These are phyloP conservation scores for Lithobates pipiens DNA, from an alignment of 2,797 vertebrate species.

Conservation along the genomic window DNA sequence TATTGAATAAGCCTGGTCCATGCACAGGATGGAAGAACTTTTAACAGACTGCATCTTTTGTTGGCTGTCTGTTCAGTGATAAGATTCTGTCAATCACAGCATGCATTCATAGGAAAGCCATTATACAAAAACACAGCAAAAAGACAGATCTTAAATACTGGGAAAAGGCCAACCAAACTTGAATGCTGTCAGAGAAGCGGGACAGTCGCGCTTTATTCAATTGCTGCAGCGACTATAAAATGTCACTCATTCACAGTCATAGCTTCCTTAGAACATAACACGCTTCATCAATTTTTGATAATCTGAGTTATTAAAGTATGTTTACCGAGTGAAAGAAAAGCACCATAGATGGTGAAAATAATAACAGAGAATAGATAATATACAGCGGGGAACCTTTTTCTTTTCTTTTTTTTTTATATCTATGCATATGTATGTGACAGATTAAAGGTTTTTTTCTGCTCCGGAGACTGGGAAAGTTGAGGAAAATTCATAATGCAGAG, in stretches of 20 bases:
- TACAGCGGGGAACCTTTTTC: slow-evolving; percentile 26
- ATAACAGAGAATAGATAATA: slow-evolving; percentile 51
- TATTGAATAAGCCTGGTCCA: background rate
- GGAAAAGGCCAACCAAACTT: slow-evolving; percentile 76
- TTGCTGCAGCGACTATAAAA: slow-evolving; percentile 53
- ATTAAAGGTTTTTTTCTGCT: slow-evolving; percentile 37
- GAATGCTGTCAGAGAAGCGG: slow-evolving; percentile 68
- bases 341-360: slow-evolving; percentile 32
- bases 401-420: background rate
- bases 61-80: slow-evolving; percentile 75
- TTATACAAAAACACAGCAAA: slow-evolving; percentile 65
- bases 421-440: slow-evolving; percentile 58
- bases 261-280: slow-evolving; percentile 55
- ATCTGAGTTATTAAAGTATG: slow-evolving; percentile 61
- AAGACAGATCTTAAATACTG: slow-evolving; percentile 71
- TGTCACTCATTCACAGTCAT: slow-evolving; percentile 57
- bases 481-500: slow-evolving; percentile 26
- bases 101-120: slow-evolving; percentile 73
- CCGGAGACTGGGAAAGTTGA: slow-evolving; percentile 35
- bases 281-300: slow-evolving; percentile 61
- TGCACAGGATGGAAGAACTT: slow-evolving; percentile 55
- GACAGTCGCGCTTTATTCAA: slow-evolving; percentile 66
- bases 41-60: slow-evolving; percentile 71
- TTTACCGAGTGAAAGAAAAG: slow-evolving; percentile 48
- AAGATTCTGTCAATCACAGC: slow-evolving; percentile 78